These are phyloP conservation scores for Triplophysa yarkandensis DNA, from an alignment of 2,797 vertebrate species.

Conservation along the genomic window DNA sequence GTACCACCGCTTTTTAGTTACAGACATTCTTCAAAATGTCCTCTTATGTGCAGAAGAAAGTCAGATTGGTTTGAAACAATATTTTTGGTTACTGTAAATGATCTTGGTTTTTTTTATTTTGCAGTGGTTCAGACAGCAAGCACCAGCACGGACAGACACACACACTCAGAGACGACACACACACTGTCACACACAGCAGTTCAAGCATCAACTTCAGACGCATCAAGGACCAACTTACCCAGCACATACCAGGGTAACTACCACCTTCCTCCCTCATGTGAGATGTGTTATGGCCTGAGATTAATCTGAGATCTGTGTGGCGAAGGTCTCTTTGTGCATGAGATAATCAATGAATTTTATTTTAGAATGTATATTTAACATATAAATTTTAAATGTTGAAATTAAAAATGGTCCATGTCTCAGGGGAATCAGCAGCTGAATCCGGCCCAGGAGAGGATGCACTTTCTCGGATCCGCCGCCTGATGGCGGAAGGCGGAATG, in stretches of 20 bases:
- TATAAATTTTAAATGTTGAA: not conserved
- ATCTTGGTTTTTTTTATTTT: no score
- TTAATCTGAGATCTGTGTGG: conserved; percentile 33
- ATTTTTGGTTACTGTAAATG: no score
- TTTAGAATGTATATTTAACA: not conserved
- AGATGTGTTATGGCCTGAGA: conserved; percentile 15
- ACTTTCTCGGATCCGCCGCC: conserved; percentile 90
- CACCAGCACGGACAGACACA: conserved; percentile 43
- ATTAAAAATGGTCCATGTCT: not conserved
- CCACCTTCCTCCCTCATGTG: not conserved
- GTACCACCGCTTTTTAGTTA: no score
- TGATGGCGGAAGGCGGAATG: conserved; percentile 97
- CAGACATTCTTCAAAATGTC: no score
- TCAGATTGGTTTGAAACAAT: no score
- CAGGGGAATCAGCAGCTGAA: conserved; percentile 71
- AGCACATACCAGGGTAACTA: conserved; percentile 64
- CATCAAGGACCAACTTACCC: conserved; percentile 58
- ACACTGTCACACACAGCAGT: conserved; percentile 39
- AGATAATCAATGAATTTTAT: no score
- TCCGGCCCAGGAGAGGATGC: conserved; percentile 85
- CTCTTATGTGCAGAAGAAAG: no score
- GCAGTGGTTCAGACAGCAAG: conserved; percentile 67
- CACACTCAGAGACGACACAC: conserved; percentile 29
- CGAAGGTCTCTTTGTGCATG: conserved; percentile 1
- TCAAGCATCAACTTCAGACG: conserved; percentile 53